These are phyloP conservation scores for Lasioglossum villosulum DNA, from an alignment of 2,888 invertebrate species.

Conservation along the genomic window DNA sequence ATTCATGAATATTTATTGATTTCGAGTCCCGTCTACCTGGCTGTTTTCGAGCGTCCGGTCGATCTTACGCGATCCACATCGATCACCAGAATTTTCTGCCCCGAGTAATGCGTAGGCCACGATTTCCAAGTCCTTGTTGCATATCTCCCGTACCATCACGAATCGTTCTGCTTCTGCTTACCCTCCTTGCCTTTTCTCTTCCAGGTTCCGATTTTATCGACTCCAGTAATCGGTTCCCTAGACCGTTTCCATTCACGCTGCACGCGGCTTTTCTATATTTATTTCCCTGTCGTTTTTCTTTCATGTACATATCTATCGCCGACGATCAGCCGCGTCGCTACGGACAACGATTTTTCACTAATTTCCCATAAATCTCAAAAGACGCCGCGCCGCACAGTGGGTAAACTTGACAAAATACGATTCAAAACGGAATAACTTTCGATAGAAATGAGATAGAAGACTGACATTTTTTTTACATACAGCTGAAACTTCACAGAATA, in stretches of 20 bases:
- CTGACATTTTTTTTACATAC: too few relatives aligned
- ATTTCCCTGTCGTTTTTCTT: conserved; percentile 5
- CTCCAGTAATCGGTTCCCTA: conserved; percentile 14
- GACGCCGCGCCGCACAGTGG: too few relatives aligned
- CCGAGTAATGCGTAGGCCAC: conserved; percentile 23
- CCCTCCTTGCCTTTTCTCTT: conserved; percentile 43
- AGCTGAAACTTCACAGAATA: too few relatives aligned
- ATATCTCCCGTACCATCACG: conserved; percentile 48
- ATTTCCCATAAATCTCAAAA: not conserved
- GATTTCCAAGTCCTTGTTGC: conserved; percentile 52
- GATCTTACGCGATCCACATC: conserved; percentile 19
- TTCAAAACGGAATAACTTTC: too few relatives aligned
- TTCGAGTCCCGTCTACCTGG: not conserved
- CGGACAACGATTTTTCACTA: not conserved
- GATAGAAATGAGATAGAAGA: too few relatives aligned
- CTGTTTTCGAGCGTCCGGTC: not conserved
- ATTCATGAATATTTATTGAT: conserved; percentile 23
- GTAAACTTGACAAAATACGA: too few relatives aligned
- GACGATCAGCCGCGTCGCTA: not conserved
- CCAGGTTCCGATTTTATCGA: conserved; percentile 29
- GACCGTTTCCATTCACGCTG: conserved; percentile 29
- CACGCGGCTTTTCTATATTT: conserved; percentile 39
- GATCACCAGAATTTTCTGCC: conserved; percentile 48
- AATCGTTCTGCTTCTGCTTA: conserved; percentile 56
- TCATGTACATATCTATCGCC: not conserved